Base-by-base conservation (phyloP, 1,140 invertebrate genomes). In the Hypothenemus hampei region DNA sequence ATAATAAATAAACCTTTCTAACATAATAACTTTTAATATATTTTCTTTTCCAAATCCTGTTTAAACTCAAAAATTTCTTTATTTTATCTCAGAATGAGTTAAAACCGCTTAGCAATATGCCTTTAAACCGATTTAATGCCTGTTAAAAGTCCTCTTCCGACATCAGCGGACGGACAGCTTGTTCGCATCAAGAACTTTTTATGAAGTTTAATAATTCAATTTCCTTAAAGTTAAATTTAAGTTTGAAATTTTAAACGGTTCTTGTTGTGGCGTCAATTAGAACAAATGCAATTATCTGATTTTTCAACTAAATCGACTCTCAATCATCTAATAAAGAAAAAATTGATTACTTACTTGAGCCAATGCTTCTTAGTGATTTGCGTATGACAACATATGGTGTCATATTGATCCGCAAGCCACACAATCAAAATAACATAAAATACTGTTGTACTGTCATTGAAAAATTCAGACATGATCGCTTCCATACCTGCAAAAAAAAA, bases 381-480 rank as follows among this genome's bases (percentile, higher is more conserved):
- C 6, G 94, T 96, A 67, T 97, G 93, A 72, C 94, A 98, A 73
- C 95, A 98, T 62, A 98, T 93, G 20, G 94, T 93, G 70, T 99
- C 95, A 73, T 94, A 99, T 75, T 99, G 97, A 77, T 99, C 97
- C 16, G 95, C 95, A 51, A 98, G 84, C 97, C 97, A 99, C 24
- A 99, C 95, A 60, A 98, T 93, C 50, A 99, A 73, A 69, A 99
- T 99, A 21, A 99, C 95, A 74, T 99, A 98, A 74, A 99, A 99
- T 1, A 96, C 95, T 8, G 96, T 99, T 0, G 92, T 92, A 0
- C 93, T 97, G 71, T 99, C 96, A 72, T 97, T 97, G 78, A 99
- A 99, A 73, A 99, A 98, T 76, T 99, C 97, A 0, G 93, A 97
- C 96, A 99, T 99, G 44, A 99, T 97, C 0, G 96, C 94, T 73